Evolutionary conservation across 2,888 invertebrate genomes (phyloP), one percentile per base, ranked within the genome.

Genomic region (Entomobrya proxima): DNA sequence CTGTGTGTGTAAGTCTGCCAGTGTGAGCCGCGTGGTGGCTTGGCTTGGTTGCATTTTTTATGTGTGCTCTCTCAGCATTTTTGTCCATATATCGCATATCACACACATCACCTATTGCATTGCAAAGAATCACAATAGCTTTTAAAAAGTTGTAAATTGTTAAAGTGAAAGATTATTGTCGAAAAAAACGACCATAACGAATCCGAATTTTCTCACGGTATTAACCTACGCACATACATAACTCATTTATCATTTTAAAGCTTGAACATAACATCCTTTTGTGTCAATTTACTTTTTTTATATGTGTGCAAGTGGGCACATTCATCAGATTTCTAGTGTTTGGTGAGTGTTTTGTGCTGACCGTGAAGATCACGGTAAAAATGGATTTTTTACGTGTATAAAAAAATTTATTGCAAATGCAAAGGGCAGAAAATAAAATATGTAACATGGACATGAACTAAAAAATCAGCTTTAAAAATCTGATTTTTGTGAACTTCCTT

Each of bases 201-300:
- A 72, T 72, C 44, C 30, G n/a, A 67, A 72, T 55, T 80, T 80
- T 80, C 80, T 80, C 80, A 80, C 80, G 80, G 80, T 80, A 72
- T 67, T 15, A 67, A 61, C 61, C 27, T 55, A 5, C 27, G 13
- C 47, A 13, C 13, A 47, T 55, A 27, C 24, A 18, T 5, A n/a
- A 13, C 18, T 11, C 67, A 21, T 37, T 21, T 9, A 37, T 37
- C 67, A 67, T 2, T 52, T 18, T 52, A 4, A 21, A 21, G 18
- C 52, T 21, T 4, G 24, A 6, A 30, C 30, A 58, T 58, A 5
- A 5, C 15, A 15, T 58, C n/a, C 3, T 21, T 24, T 52, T 21
- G 5, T 52, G 52, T 18, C 24, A 52, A 24, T 52, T 3, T 11
- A 24, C 3, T n/a, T n/a, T n/a, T n/a, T n/a, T n/a, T n/a, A 52